A percentile compares a stretch with the other conserved stretches of the same genome.
These are phyloP conservation scores for Himalopsyche tibetana DNA, from an alignment of 2,888 invertebrate species.

Conservation along the genomic window DNA sequence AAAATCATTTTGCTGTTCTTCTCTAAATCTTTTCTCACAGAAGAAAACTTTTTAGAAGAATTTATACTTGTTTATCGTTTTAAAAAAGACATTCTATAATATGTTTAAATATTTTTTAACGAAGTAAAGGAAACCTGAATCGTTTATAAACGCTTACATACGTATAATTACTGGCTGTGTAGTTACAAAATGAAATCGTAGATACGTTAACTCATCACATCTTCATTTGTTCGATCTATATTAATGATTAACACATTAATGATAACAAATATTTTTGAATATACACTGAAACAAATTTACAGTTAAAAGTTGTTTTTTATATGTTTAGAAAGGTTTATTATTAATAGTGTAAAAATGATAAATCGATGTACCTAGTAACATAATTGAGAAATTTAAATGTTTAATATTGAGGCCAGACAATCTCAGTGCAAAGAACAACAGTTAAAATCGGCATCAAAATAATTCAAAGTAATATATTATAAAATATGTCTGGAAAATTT, in stretches of 20 bases:
- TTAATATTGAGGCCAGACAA: background rate
- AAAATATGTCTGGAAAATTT: background rate
- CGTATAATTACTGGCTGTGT: too few relatives aligned
- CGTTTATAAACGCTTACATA: too few relatives aligned
- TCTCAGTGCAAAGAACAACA: background rate
- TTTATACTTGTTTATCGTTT: constrained; percentile 60
- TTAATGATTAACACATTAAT: too few relatives aligned
- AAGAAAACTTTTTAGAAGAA: constrained; percentile 58
- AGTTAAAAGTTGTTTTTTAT: too few relatives aligned
- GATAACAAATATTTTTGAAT: too few relatives aligned
- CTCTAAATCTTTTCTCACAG: background rate
- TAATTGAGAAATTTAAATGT: background rate
- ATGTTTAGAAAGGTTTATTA: too few relatives aligned
- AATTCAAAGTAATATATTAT: background rate
- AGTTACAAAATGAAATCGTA: too few relatives aligned
- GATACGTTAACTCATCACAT: too few relatives aligned
- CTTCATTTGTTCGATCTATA: too few relatives aligned
- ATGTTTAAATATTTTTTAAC: constrained; percentile 58
- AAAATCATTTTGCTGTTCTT: constrained; percentile 37
- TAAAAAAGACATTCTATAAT: constrained; percentile 33
- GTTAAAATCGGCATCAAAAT: background rate
- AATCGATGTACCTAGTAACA: background rate
- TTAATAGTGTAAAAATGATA: too few relatives aligned
- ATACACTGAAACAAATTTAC: too few relatives aligned
- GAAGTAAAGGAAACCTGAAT: background rate